Conservation (phyloP, 2,113 vertebrate genomes). For the Aplodontia rufa region DNA sequence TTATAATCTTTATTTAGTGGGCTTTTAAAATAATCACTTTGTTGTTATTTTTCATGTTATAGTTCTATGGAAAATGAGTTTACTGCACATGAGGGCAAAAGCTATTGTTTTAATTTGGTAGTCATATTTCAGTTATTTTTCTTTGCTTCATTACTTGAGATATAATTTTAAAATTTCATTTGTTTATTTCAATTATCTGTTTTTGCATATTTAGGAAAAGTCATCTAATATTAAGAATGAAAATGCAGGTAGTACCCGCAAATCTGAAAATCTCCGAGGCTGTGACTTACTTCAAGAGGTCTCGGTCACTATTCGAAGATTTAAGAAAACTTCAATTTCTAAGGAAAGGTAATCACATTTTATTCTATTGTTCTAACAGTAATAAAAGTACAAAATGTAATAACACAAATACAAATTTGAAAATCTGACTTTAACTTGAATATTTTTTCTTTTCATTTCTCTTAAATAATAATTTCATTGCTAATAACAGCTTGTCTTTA, state of each 20-base stretch:
- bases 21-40: not conserved
- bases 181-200: slow-evolving; percentile 3
- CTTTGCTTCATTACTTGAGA: not conserved
- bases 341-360: slow-evolving; percentile 92
- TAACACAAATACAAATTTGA: not conserved
- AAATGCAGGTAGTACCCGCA: slow-evolving; percentile 89
- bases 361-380: not conserved
- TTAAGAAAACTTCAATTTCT: slow-evolving; percentile 97
- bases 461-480: not conserved
- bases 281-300: slow-evolving; percentile 98
- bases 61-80: slow-evolving; percentile 4
- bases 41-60: not conserved
- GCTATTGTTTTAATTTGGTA: slow-evolving; percentile 10
- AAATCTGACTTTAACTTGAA: not conserved
- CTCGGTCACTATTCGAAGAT: slow-evolving; percentile 97
- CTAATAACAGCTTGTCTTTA: not conserved
- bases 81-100: not conserved
- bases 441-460: not conserved
- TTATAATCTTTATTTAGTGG: slow-evolving; percentile 41
- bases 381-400: not conserved
- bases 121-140: not conserved
- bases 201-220: slow-evolving; percentile 89
- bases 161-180: slow-evolving; percentile 22
- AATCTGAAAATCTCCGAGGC: slow-evolving; percentile 94
- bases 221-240: slow-evolving; percentile 92